These are phyloP conservation scores for Sphaeramia orbicularis DNA, from an alignment of 2,797 vertebrate genomes.

Conservation along the genomic window DNA sequence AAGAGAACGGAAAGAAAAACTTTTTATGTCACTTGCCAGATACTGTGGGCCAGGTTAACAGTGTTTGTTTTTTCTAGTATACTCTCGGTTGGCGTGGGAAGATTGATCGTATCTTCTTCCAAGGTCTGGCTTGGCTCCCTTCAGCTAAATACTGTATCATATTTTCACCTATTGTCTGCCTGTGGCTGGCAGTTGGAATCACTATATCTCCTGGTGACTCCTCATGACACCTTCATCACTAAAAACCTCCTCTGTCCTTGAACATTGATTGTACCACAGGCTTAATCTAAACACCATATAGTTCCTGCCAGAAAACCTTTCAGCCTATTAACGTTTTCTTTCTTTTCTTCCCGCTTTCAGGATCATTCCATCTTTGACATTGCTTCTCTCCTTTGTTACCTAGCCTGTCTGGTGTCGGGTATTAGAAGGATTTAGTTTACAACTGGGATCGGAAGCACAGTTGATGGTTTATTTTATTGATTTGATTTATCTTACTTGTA, in stretches of 20 bases:
- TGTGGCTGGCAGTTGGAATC: slow-evolving; percentile 64
- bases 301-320: slow-evolving; percentile 74
- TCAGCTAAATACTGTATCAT: slow-evolving; percentile 71
- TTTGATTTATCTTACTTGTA: slow-evolving; percentile 9
- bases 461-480: slow-evolving; percentile 10
- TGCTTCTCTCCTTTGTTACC: slow-evolving; percentile 36
- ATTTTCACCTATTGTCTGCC: slow-evolving; percentile 67
- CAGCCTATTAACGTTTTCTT: slow-evolving; percentile 67
- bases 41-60: slow-evolving; percentile 22
- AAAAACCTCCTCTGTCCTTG: slow-evolving; percentile 72
- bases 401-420: slow-evolving; percentile 16
- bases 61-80: slow-evolving; percentile 31
- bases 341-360: slow-evolving; percentile 23
- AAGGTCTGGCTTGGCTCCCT: slow-evolving; percentile 68
- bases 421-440: slow-evolving; percentile 32
- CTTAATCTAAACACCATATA: slow-evolving; percentile 69
- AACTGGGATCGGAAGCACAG: slow-evolving; percentile 15
- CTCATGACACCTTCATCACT: slow-evolving; percentile 72
- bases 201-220: slow-evolving; percentile 67
- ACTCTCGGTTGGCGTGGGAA: slow-evolving; percentile 32
- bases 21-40: slow-evolving; percentile 32
- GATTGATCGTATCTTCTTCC: slow-evolving; percentile 63
- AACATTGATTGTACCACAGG: slow-evolving; percentile 69
- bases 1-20: background rate
- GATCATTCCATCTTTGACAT: slow-evolving; percentile 55